Evolutionary conservation across 2,797 vertebrate genomes (phyloP), one percentile per base, ranked within the genome.

Genomic region (Sandelia bainsii): DNA sequence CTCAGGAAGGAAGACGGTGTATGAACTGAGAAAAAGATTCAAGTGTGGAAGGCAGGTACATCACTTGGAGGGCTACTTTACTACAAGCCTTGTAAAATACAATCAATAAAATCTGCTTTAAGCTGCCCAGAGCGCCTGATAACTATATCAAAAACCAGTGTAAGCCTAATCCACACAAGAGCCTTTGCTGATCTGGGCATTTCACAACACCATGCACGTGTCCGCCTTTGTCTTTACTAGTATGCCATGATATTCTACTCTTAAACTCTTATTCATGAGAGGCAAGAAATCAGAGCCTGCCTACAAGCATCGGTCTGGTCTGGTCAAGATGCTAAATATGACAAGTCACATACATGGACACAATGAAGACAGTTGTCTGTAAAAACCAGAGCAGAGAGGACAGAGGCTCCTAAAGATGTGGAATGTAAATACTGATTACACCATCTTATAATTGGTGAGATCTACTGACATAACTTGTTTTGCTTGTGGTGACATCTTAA

Each of bases 211-310:
- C 50, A 56, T 19, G 39, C 62, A 58, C 5, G 6, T 56, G 62
- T 59, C 56, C 22, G 48, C 22, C 52, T 9, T 68, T 37, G 52
- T 57, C 45, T 75, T 62, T 32, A 57, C 66, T 64, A 62, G 61
- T 17, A 32, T 22, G 25, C 59, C 57, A 60, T 60, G 48, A 76
- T 65, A 60, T 71, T 75, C 44, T 48, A 70, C 75, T 40, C 77
- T 76, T n/a, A n/a, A 74, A 64, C 64, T 82, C 69, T 71, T 69
- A 81, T 66, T 83, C 80, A 83, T 71, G 70, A 69, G 62, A 61
- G 44, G 40, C 66, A 42, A 62, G 60, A 67, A 62, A 34, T 58
- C 51, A 73, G 42, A 72, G 70, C 39, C 22, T 58, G 39, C 46
- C 63, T 57, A 6, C 75, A 17, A 49, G 64, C 71, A 81, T 63